phyloP scores from a whole-genome alignment of 2,113 vertebrate species.

The Diadophis punctatus region DNA sequence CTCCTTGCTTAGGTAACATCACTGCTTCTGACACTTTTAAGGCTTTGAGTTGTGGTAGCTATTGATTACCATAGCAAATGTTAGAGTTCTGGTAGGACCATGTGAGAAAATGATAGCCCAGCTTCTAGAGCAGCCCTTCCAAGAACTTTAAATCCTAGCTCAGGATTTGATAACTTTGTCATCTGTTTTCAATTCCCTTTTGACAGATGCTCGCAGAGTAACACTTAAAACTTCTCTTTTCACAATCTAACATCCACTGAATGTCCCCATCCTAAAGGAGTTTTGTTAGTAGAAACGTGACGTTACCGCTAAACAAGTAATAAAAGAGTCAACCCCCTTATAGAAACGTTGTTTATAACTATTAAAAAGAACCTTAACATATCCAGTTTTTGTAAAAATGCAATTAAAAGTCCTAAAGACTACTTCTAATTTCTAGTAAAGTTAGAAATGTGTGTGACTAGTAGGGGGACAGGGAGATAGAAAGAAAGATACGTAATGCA shows the following conservation, averaged over 20 bases:
- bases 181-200: constrained; percentile 73
- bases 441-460: constrained; percentile 43
- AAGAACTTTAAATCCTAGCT: constrained; percentile 84
- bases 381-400: constrained; percentile 63
- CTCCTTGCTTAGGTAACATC: constrained; percentile 99
- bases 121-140: constrained; percentile 83
- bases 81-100: constrained; percentile 91
- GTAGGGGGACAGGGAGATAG: neutral
- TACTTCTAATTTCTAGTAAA: constrained; percentile 57
- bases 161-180: constrained; percentile 73
- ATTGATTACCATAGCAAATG: constrained; percentile 84
- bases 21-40: constrained; percentile 92
- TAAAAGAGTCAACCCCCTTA: constrained; percentile 99
- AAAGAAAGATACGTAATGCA: neutral
- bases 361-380: constrained; percentile 64
- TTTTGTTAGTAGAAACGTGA: constrained; percentile 92
- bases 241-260: constrained; percentile 73
- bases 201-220: constrained; percentile 79
- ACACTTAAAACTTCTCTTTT: constrained; percentile 74
- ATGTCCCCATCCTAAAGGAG: constrained; percentile 77
- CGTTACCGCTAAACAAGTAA: constrained; percentile 99
- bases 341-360: constrained; percentile 73
- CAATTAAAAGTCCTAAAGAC: constrained; percentile 48
- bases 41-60: constrained; percentile 80
- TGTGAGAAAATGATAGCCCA: constrained; percentile 86